Evolutionary conservation across 2,797 vertebrate genomes (phyloP).

Genomic region (Pangasius macronema): DNA sequence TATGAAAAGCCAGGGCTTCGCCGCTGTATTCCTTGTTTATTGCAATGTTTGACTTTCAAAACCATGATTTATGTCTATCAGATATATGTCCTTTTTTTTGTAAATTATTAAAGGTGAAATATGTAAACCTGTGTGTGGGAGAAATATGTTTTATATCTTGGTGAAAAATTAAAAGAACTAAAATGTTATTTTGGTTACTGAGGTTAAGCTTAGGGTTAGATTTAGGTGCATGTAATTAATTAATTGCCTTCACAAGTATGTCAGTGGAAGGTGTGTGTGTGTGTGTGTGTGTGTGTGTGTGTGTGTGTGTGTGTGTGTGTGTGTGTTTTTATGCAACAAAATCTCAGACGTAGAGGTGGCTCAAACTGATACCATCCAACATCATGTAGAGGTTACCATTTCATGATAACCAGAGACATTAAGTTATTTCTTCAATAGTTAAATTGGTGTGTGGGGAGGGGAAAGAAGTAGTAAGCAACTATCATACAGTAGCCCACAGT

Average conservation of each 20-base stretch:
- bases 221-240: neutral
- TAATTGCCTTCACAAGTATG: neutral
- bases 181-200: neutral
- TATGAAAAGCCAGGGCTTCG: conserved; percentile 43
- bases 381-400: neutral
- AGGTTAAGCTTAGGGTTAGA: neutral
- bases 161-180: neutral
- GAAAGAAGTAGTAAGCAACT: neutral
- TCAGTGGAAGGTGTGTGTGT: neutral
- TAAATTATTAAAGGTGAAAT: conserved; percentile 82
- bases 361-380: neutral
- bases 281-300: neutral
- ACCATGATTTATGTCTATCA: conserved; percentile 73
- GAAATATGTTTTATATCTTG: neutral
- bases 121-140: conserved; percentile 66
- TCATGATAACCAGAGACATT: neutral
- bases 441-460: neutral
- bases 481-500: neutral
- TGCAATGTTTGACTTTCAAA: conserved; percentile 70
- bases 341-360: neutral
- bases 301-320: neutral
- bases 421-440: neutral
- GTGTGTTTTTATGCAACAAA: neutral
- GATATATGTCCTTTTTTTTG: conserved; percentile 78
- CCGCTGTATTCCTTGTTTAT: conserved; percentile 47